Base-by-base conservation (phyloP, 2,888 invertebrate genomes). In the Strigamia transsilvanica region DNA sequence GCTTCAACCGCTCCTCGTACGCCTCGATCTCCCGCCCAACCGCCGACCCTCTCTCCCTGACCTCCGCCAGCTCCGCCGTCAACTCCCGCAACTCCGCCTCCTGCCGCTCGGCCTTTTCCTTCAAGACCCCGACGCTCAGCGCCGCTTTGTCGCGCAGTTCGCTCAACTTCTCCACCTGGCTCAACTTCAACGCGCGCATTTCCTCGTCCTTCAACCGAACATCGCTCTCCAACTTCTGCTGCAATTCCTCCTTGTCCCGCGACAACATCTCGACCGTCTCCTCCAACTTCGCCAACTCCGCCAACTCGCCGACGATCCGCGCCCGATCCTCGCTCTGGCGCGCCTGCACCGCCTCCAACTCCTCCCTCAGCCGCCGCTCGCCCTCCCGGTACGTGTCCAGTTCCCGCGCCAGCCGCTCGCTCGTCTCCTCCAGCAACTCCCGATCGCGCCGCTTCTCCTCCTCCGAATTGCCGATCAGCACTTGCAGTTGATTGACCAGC, bases 171-270 rank as follows among this genome's bases (percentile, higher is more conserved):
- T 66, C 66, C 4, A 66, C 27, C 9, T 66, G 66, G 18, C 12
- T 51, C 18, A 51, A 51, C 51, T 51, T 51, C n/a, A 66, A 23
- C 12, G 1, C 27, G 1, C 27, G 66, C 6, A 66, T 27, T 13
- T 66, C 73, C 5, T 12, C 32, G 13, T 32, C 73, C 23, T 73
- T 32, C 15, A n/a, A 1, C 27, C 32, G 2, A 0, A 32, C 7
- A 15, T n/a, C 23, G 13, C 6, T 73, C 5, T 73, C 73, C 12
- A 73, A n/a, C n/a, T n/a, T 73, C 32, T 73, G 73, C 73, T 32
- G 73, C 73, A 73, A 27, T 32, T 73, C 73, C n/a, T 73, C 73
- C 32, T 73, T 73, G 5, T 73, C 73, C n/a, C n/a, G 12, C 23
- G 73, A 15, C 32, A 73, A 73, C 9, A 73, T 32, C 10, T 73